These are phyloP conservation scores for Ophioninae sp. DNA, from an alignment of 2,888 invertebrate genomes.

Conservation along the genomic window DNA sequence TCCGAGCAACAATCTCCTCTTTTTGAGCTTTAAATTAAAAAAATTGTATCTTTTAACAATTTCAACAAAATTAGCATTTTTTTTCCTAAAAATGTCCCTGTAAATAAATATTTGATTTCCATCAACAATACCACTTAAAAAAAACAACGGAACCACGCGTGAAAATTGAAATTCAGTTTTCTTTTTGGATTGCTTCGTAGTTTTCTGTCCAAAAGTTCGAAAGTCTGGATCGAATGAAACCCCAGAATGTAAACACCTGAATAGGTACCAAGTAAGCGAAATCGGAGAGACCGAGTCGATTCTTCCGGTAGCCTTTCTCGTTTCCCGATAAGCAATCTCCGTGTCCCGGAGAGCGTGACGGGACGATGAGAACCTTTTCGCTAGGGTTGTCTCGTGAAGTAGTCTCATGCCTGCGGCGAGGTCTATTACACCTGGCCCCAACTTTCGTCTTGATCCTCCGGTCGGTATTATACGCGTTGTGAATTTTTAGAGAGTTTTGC, in stretches of 20 bases:
- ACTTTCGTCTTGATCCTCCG: conserved; percentile 11
- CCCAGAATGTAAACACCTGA: not conserved
- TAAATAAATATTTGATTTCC: not conserved
- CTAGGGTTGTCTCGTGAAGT: conserved; percentile 67
- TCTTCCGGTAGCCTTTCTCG: conserved; percentile 61
- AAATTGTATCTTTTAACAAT: not conserved
- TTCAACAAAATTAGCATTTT: not conserved
- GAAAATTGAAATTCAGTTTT: not conserved
- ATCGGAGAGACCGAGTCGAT: conserved; percentile 40
- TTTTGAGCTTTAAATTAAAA: no score
- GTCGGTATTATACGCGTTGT: not conserved
- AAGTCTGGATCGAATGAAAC: not conserved
- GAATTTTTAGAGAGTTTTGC: conserved; percentile 9
- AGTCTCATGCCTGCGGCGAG: conserved; percentile 63
- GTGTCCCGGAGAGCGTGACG: conserved; percentile 68
- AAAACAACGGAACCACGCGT: not conserved
- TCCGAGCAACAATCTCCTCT: no score
- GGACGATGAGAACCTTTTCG: conserved; percentile 72
- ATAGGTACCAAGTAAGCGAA: not conserved
- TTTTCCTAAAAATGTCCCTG: not conserved
- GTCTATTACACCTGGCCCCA: conserved; percentile 29
- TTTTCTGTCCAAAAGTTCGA: not conserved
- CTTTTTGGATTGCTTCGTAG: not conserved
- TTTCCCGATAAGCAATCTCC: conserved; percentile 69
- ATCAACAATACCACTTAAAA: not conserved